phyloP scores from a whole-genome alignment of 2,797 vertebrate genomes.

The Erithacus rubecula region DNA sequence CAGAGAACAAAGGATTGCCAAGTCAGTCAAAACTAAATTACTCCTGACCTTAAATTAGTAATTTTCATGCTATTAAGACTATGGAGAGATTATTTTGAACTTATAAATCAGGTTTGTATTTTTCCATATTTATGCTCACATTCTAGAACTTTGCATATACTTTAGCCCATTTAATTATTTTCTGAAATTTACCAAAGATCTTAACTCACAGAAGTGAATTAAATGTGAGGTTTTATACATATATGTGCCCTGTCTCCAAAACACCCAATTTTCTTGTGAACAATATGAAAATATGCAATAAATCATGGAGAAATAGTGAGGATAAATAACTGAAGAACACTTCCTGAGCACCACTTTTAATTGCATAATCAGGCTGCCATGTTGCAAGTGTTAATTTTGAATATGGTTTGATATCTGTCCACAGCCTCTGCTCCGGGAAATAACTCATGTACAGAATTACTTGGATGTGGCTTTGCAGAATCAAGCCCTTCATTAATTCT shows the following conservation, averaged over 20 bases:
- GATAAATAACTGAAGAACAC: background rate
- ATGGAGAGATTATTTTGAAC: background rate
- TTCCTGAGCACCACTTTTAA: background rate
- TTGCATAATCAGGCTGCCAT: background rate
- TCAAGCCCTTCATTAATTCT: background rate
- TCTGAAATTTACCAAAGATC: background rate
- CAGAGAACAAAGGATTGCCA: slow-evolving; percentile 59
- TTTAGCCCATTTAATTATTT: background rate
- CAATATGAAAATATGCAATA: background rate
- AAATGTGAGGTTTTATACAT: background rate
- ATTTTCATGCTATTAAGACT: slow-evolving; percentile 43
- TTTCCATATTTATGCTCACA: background rate
- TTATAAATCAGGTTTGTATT: background rate
- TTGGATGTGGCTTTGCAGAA: background rate
- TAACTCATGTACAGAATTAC: background rate
- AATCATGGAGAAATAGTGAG: background rate
- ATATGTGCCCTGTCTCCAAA: background rate
- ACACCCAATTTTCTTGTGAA: background rate
- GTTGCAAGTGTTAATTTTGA: background rate
- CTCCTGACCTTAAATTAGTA: slow-evolving; percentile 46
- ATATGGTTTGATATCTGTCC: background rate
- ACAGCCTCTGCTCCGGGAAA: background rate
- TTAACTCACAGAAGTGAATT: background rate
- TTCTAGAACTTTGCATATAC: background rate
- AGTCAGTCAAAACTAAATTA: slow-evolving; percentile 49